Percentiles rank a stretch among this genome's conserved stretches.
Conservation (phyloP, 2,888 invertebrate species). For the Spatulosminthurus flaviceps region DNA sequence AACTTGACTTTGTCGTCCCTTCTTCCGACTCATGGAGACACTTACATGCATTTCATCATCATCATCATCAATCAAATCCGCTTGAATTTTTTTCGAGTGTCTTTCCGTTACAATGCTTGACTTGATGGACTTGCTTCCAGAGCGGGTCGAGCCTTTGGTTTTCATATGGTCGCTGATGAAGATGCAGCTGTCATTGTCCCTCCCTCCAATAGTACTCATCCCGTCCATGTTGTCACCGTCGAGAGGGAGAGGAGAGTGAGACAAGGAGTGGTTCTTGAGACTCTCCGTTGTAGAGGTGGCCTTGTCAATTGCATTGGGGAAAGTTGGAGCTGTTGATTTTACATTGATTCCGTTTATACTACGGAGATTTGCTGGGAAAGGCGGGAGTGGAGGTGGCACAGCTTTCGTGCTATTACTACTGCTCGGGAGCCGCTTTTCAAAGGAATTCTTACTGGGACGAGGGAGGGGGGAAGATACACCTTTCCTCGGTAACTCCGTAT, state of each 20-base stretch:
- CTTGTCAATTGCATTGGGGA: slow-evolving; percentile 5
- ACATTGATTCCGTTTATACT: slow-evolving; percentile 26
- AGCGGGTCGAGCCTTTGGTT: slow-evolving; percentile 37
- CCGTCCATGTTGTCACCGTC: slow-evolving; percentile 24
- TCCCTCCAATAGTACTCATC: slow-evolving; percentile 60
- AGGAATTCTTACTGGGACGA: not conserved
- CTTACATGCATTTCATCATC: slow-evolving; percentile 18
- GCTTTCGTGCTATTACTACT: slow-evolving; percentile 10
- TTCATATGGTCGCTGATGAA: slow-evolving; percentile 79
- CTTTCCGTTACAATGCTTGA: slow-evolving; percentile 16
- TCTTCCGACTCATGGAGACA: slow-evolving; percentile 22
- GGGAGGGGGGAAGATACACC: not conserved
- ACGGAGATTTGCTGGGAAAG: slow-evolving; percentile 38
- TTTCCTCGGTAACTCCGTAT: not conserved
- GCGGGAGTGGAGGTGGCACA: slow-evolving; percentile 51
- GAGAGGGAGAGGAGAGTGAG: not conserved
- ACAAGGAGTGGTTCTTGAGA: slow-evolving; percentile 31
- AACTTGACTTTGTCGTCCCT: slow-evolving; percentile 23
- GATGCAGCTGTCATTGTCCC: slow-evolving; percentile 73
- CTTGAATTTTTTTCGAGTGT: slow-evolving; percentile 37
- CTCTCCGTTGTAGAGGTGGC: slow-evolving; percentile 30
- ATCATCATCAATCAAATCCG: slow-evolving; percentile 15
- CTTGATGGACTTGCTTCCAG: slow-evolving; percentile 28
- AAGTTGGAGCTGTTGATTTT: not conserved
- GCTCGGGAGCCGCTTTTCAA: not conserved